A percentile compares a stretch with the other conserved stretches of the same genome.
phyloP scores from a whole-genome alignment of 1,140 invertebrate species.

The Drosophila eugracilis region DNA sequence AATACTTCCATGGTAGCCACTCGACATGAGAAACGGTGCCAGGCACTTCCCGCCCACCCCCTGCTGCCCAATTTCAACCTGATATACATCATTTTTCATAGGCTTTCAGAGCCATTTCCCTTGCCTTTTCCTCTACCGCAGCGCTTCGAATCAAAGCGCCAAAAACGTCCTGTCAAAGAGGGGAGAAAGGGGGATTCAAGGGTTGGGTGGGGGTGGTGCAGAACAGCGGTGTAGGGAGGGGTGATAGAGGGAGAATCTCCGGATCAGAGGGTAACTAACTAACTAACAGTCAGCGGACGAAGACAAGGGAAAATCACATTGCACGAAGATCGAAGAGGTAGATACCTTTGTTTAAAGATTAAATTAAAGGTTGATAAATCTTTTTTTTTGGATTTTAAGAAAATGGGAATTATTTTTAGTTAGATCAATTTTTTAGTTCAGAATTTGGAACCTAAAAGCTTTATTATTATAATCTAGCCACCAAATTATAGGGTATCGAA shows the following conservation, averaged over 20 bases:
- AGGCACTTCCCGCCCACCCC: constrained; percentile 20
- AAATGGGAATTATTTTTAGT: too few relatives aligned
- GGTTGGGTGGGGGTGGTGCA: too few relatives aligned
- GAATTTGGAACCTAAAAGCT: too few relatives aligned
- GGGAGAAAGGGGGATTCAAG: background rate
- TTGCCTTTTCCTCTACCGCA: constrained; percentile 23
- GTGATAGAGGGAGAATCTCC: background rate
- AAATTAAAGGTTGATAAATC: too few relatives aligned
- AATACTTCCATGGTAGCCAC: constrained; percentile 26
- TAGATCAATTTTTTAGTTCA: too few relatives aligned
- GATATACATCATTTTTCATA: constrained; percentile 73
- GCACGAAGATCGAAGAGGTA: background rate
- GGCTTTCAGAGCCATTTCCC: constrained; percentile 46
- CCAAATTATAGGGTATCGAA: constrained; percentile 16
- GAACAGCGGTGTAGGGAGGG: background rate
- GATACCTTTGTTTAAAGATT: constrained; percentile 3
- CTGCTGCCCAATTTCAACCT: background rate
- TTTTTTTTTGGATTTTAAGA: too few relatives aligned
- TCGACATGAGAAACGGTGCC: constrained; percentile 60
- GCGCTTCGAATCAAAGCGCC: constrained; percentile 70
- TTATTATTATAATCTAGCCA: too few relatives aligned
- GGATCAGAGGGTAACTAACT: constrained; percentile 46
- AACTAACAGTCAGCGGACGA: constrained; percentile 42
- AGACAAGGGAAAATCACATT: constrained; percentile 3
- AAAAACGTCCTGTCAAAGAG: constrained; percentile 72